Evolutionary conservation across 2,797 vertebrate genomes (phyloP).

Genomic region (Macropus fuliginosus): DNA sequence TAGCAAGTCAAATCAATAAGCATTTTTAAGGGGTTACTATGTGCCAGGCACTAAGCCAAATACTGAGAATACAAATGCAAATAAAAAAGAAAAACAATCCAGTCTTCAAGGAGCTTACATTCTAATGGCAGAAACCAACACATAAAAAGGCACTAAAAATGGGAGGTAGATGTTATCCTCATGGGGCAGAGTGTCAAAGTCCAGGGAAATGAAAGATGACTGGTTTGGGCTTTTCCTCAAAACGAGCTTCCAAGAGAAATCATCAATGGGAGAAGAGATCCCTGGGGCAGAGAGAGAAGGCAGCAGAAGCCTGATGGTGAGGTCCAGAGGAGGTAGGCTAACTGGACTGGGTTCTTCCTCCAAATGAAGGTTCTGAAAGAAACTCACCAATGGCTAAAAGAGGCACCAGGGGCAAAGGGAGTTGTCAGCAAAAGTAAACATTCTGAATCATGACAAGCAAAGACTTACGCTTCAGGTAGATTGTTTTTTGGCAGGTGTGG

Average conservation of each 20-base stretch:
- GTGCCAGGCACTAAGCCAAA: not conserved
- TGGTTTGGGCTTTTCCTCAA: not conserved
- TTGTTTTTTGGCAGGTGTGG: not conserved
- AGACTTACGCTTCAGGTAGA: not conserved
- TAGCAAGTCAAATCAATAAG: not conserved
- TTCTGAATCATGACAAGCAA: not conserved
- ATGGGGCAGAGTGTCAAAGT: not conserved
- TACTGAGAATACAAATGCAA: not conserved
- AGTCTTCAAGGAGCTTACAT: not conserved
- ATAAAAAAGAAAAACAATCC: not conserved
- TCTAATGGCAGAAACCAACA: not conserved
- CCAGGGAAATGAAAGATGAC: not conserved
- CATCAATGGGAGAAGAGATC: not conserved
- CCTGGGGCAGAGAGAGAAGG: not conserved
- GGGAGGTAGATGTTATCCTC: not conserved
- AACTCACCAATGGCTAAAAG: not conserved
- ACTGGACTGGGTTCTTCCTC: not conserved
- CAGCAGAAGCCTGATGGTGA: not conserved
- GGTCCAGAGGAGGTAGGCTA: not conserved
- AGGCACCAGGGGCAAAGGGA: not conserved
- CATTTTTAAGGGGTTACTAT: not conserved
- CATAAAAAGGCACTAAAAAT: not conserved
- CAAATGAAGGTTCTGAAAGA: not conserved
- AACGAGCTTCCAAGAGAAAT: not conserved
- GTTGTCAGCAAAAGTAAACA: not conserved